Conservation (phyloP, 2,113 vertebrate species). For the Carlito syrichta region DNA sequence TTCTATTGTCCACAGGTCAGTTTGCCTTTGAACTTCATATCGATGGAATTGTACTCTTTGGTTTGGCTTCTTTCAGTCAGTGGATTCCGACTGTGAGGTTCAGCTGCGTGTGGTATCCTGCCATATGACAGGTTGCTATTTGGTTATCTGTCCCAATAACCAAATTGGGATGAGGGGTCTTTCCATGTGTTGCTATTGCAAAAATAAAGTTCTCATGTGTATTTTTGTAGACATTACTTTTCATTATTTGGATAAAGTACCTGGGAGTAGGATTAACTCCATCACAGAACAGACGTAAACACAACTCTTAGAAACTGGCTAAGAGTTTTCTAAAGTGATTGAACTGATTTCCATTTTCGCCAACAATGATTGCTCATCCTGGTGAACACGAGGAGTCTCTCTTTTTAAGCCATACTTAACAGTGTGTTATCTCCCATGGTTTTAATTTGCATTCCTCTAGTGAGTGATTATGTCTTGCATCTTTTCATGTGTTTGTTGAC, state of each 20-base stretch:
- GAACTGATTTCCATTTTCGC: background rate
- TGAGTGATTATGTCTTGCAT: background rate
- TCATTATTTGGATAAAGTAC: background rate
- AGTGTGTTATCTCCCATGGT: background rate
- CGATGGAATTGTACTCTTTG: background rate
- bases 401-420: background rate
- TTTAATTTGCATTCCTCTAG: background rate
- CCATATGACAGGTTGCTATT: background rate
- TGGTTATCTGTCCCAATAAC: background rate
- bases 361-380: background rate
- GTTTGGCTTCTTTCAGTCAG: background rate
- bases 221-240: background rate
- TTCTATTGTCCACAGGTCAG: background rate
- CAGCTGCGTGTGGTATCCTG: accelerated
- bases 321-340: background rate
- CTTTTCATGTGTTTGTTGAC: background rate
- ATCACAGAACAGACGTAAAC: background rate
- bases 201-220: background rate
- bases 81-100: background rate
- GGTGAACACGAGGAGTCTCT: background rate
- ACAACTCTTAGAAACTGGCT: background rate
- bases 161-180: no score
- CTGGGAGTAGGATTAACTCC: background rate
- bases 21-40: background rate
- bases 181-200: background rate